Evolutionary conservation across 2,113 vertebrate species (phyloP).

Genomic region (Campylomormyrus numenius): DNA sequence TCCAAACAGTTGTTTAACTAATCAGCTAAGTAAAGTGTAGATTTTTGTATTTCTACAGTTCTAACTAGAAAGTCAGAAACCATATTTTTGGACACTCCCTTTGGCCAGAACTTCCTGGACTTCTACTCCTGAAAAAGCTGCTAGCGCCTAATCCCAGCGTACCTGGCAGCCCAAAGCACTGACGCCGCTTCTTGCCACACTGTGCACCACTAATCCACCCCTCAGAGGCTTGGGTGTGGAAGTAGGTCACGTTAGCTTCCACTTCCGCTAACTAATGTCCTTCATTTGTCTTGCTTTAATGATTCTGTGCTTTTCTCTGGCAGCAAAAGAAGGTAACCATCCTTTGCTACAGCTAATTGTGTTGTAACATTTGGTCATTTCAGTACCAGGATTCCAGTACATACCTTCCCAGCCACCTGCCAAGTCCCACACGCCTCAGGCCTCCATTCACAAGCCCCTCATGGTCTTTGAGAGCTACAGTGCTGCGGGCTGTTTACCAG

Average conservation of each 20-base stretch:
- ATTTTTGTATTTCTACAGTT: neutral
- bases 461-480: neutral
- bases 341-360: neutral
- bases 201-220: conserved; percentile 22
- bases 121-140: conserved; percentile 25
- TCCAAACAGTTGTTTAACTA: neutral
- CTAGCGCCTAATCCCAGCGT: conserved; percentile 53
- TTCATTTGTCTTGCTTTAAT: conserved; percentile 1
- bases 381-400: conserved; percentile 22
- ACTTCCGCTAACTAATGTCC: conserved; percentile 7
- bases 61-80: neutral
- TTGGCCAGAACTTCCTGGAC: neutral
- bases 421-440: neutral
- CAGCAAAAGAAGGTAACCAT: neutral
- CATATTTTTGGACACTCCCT: neutral
- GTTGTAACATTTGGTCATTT: neutral
- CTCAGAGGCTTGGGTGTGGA: conserved; percentile 29
- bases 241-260: conserved; percentile 40
- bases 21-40: neutral
- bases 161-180: conserved; percentile 55
- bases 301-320: neutral
- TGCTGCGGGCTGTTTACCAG: neutral
- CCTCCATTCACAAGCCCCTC: neutral
- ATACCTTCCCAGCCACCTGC: neutral
- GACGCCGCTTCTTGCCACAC: conserved; percentile 43